These are phyloP conservation scores for Sebastes schlegelii DNA, from an alignment of 2,113 vertebrate genomes.

Conservation along the genomic window DNA sequence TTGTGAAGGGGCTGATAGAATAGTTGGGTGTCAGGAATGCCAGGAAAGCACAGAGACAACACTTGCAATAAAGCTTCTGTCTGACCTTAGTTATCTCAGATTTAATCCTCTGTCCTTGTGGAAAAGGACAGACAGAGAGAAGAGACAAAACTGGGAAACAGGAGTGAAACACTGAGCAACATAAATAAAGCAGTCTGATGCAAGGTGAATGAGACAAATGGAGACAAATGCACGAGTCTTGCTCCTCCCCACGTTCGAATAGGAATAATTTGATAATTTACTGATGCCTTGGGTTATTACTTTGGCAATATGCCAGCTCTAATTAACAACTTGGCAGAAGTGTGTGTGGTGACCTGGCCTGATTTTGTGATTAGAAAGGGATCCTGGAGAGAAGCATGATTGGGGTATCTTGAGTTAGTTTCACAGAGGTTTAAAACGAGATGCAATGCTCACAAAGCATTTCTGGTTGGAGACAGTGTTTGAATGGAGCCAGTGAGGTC, in stretches of 20 bases:
- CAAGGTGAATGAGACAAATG: background rate
- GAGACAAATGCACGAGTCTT: background rate
- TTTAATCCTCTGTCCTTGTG: background rate
- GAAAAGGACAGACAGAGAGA: conserved; percentile 4
- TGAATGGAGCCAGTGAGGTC: conserved; percentile 27
- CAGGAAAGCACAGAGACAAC: background rate
- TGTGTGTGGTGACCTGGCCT: conserved; percentile 28
- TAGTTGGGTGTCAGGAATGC: background rate
- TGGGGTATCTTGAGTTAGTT: conserved; percentile 29
- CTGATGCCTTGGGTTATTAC: conserved; percentile 45
- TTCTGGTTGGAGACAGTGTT: background rate
- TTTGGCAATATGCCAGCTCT: conserved; percentile 12
- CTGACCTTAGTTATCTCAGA: background rate
- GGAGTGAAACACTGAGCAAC: conserved; percentile 8
- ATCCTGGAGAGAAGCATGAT: conserved; percentile 32
- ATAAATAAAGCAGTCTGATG: conserved; percentile 6
- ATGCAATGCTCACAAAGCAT: conserved; percentile 3
- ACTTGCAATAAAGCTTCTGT: background rate
- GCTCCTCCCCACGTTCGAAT: background rate
- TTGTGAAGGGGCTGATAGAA: background rate
- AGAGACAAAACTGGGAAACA: background rate
- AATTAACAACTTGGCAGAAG: conserved; percentile 57
- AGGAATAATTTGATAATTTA: conserved; percentile 42
- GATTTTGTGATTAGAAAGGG: conserved; percentile 46
- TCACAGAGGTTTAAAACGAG: conserved; percentile 23